Percentiles rank a stretch among this genome's conserved stretches.
These are phyloP conservation scores for Indicator indicator DNA, from an alignment of 2,113 vertebrate species.

Conservation along the genomic window DNA sequence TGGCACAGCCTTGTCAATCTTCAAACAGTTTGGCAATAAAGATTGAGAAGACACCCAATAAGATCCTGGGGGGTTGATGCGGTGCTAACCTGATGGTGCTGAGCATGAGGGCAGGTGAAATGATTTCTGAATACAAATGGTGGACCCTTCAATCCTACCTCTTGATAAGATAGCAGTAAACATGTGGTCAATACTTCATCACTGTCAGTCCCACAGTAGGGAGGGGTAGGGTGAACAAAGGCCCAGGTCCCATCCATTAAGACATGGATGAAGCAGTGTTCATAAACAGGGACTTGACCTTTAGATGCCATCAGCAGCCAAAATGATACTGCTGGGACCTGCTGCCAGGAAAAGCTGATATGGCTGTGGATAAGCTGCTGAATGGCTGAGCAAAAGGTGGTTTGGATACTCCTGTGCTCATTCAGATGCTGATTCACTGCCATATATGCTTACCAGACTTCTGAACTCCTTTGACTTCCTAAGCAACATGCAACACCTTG, in stretches of 20 bases:
- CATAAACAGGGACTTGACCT: neutral
- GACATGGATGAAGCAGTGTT: rapidly evolving
- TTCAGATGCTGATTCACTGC: neutral
- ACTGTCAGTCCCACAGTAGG: neutral
- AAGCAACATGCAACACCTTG: neutral
- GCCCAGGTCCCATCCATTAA: neutral
- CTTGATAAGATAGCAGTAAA: neutral
- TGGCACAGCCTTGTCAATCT: neutral
- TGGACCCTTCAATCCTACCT: neutral
- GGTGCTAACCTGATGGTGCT: neutral
- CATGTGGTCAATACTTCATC: neutral
- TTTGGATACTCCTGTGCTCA: neutral
- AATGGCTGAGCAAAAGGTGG: neutral
- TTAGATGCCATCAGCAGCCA: neutral
- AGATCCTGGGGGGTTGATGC: neutral
- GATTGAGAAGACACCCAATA: neutral
- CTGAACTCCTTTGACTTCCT: neutral
- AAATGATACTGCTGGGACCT: neutral
- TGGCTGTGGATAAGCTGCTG: neutral
- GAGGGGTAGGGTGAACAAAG: neutral
- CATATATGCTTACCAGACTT: neutral
- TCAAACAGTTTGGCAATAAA: neutral
- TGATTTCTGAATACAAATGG: neutral
- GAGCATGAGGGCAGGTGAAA: neutral
- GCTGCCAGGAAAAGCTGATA: neutral